These are phyloP conservation scores for Pheosia tremula DNA, from an alignment of 2,888 invertebrate genomes.

Conservation along the genomic window DNA sequence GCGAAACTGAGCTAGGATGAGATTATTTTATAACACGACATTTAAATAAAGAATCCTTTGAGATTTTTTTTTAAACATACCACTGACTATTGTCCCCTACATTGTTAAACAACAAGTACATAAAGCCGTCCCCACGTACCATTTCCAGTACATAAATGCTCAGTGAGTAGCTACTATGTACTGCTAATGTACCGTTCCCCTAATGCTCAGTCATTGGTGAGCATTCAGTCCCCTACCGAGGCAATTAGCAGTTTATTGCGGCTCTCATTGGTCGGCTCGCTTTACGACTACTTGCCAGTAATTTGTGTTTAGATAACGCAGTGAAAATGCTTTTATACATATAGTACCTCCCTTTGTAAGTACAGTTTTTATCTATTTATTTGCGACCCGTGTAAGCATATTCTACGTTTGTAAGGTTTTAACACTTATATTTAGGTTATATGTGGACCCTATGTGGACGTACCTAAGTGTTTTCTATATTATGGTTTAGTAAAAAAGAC, in stretches of 20 bases:
- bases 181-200: slow-evolving; percentile 62
- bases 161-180: slow-evolving; percentile 38
- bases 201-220: slow-evolving; percentile 82
- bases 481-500: too few species aligned
- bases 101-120: background rate
- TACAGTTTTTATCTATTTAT: background rate
- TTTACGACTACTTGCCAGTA: slow-evolving; percentile 24
- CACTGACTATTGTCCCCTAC: too few species aligned
- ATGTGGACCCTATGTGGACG: too few species aligned
- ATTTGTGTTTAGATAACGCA: slow-evolving; percentile 3
- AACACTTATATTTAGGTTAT: too few species aligned
- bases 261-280: slow-evolving; percentile 63
- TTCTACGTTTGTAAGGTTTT: too few species aligned
- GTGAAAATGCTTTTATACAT: slow-evolving; percentile 8
- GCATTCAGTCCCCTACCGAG: slow-evolving; percentile 71
- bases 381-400: too few species aligned
- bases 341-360: background rate
- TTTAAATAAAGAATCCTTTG: too few species aligned
- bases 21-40: too few species aligned
- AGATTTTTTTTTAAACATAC: too few species aligned
- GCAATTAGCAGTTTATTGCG: slow-evolving; percentile 76
- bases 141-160: slow-evolving; percentile 17
- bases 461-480: too few species aligned
- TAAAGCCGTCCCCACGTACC: slow-evolving; percentile 8
- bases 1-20: too few species aligned